phyloP scores from a whole-genome alignment of 2,888 invertebrate species.

The Elegia similella region DNA sequence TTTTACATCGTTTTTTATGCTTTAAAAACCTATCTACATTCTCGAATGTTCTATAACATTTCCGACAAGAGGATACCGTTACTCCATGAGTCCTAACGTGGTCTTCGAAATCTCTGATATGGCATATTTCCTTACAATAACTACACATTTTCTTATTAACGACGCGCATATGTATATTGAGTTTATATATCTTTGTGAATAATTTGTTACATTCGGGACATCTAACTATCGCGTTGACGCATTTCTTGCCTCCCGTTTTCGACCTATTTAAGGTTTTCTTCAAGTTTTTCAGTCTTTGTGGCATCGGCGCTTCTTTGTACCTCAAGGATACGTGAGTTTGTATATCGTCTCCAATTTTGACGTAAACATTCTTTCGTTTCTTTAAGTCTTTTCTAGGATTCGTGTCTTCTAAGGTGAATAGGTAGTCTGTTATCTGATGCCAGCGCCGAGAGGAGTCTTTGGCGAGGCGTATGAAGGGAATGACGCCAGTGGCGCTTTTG shows the following conservation, averaged over 20 bases:
- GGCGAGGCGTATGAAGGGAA: conserved; percentile 45
- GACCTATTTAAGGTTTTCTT: conserved; percentile 21
- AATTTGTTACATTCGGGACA: conserved; percentile 43
- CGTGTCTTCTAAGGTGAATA: background rate
- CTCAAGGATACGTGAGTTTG: conserved; percentile 2
- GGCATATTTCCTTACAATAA: conserved; percentile 36
- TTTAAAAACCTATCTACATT: conserved; percentile 20
- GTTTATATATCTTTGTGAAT: conserved; percentile 29
- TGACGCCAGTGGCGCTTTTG: conserved; percentile 29
- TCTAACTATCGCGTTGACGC: conserved; percentile 21
- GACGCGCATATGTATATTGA: conserved; percentile 43
- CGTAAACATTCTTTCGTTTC: conserved; percentile 38
- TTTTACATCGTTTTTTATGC: conserved; percentile 32
- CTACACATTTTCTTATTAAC: conserved; percentile 40
- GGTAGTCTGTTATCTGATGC: conserved; percentile 33
- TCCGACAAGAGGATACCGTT: conserved; percentile 31
- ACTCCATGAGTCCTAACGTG: conserved; percentile 36
- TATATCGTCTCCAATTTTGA: conserved; percentile 30
- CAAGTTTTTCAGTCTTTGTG: conserved; percentile 16
- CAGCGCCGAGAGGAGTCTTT: conserved; percentile 42
- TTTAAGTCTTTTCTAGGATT: conserved; percentile 5
- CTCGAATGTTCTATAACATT: conserved; percentile 39
- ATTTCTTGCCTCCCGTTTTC: conserved; percentile 7
- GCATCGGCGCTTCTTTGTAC: background rate
- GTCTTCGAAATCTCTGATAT: conserved; percentile 27